Evolutionary conservation across 2,888 invertebrate species (phyloP).

Genomic region (Abrostola triplasia): DNA sequence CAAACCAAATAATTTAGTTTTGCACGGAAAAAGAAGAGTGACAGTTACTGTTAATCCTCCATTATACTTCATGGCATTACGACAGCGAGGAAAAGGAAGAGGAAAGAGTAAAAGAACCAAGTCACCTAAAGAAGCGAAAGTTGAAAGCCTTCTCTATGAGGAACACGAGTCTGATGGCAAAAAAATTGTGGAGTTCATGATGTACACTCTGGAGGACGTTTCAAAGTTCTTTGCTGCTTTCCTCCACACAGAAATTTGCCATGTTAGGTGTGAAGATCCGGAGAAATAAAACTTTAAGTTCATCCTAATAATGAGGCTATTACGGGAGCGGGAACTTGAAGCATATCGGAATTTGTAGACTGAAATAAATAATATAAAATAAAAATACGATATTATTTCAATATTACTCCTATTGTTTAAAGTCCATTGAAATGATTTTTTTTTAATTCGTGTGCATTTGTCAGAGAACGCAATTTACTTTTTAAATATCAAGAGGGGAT

Average conservation of each 20-base stretch:
- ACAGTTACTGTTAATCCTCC: conserved; percentile 59
- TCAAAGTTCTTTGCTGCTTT: conserved; percentile 64
- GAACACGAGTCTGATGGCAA: conserved; percentile 64
- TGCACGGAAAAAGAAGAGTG: conserved; percentile 35
- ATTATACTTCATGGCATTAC: background rate
- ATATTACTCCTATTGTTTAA: too few species aligned
- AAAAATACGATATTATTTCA: too few species aligned
- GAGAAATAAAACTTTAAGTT: too few species aligned
- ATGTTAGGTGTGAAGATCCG: conserved; percentile 45
- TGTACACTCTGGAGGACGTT: conserved; percentile 71
- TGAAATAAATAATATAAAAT: too few species aligned
- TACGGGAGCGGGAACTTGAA: too few species aligned
- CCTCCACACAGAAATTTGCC: conserved; percentile 68
- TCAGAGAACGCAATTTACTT: too few species aligned
- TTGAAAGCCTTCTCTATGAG: conserved; percentile 63
- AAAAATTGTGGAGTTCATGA: conserved; percentile 56
- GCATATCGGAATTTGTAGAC: too few species aligned
- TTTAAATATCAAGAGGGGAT: too few species aligned
- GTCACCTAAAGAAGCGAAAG: background rate
- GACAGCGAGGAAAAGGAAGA: background rate
- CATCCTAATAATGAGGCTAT: too few species aligned
- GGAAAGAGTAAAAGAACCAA: background rate
- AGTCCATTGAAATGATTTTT: too few species aligned
- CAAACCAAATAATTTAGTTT: conserved; percentile 4
- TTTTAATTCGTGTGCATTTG: too few species aligned